Conservation (phyloP, 1,140 invertebrate genomes). For the Philotrypesis tridentata region DNA sequence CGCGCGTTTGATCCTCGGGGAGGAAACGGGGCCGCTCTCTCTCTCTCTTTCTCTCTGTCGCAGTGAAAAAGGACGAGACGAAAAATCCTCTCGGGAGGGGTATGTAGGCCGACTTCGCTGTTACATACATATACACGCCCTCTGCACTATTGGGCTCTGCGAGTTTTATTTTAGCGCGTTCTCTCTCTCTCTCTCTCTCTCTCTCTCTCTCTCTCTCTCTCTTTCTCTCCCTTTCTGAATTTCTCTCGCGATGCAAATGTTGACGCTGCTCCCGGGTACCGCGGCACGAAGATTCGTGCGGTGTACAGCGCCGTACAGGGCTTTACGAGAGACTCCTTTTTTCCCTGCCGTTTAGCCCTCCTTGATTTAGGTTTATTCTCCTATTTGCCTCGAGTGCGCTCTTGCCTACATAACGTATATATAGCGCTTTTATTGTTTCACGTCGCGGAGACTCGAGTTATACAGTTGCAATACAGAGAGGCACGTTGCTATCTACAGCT, state of each 20-base stretch:
- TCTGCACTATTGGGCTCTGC: too few relatives aligned
- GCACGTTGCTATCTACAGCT: too few relatives aligned
- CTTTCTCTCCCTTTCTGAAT: too few relatives aligned
- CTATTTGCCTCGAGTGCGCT: neutral
- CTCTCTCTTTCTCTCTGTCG: too few relatives aligned
- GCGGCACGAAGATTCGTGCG: neutral
- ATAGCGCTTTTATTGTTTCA: too few relatives aligned
- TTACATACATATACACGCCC: neutral
- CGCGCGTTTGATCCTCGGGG: neutral
- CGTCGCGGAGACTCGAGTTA: too few relatives aligned
- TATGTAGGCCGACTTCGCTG: constrained; percentile 19
- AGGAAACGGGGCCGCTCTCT: neutral
- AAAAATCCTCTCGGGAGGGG: neutral
- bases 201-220: too few relatives aligned
- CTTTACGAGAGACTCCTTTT: neutral
- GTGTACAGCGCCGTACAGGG: neutral
- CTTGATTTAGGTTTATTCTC: neutral
- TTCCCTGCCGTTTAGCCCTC: neutral
- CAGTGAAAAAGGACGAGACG: neutral
- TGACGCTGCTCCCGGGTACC: neutral
- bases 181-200: too few relatives aligned
- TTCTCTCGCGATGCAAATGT: neutral
- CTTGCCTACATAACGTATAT: too few relatives aligned
- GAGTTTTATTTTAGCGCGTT: neutral
- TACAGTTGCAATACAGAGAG: too few relatives aligned